These are phyloP conservation scores for Paramisgurnus dabryanus DNA, from an alignment of 2,113 vertebrate genomes.

Conservation along the genomic window DNA sequence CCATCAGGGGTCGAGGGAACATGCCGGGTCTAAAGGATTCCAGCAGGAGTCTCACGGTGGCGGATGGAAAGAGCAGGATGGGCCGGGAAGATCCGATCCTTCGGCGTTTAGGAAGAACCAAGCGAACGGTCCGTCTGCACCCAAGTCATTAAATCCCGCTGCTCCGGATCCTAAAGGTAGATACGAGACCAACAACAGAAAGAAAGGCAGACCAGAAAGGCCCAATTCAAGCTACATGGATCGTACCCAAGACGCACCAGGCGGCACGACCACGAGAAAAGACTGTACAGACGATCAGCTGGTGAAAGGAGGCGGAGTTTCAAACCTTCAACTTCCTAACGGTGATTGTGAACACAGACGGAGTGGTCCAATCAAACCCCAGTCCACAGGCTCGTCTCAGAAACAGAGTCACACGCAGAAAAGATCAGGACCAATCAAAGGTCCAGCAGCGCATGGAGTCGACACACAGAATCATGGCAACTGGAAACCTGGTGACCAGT, in stretches of 20 bases:
- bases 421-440: slow-evolving; percentile 85
- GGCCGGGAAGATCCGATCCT: slow-evolving; percentile 51
- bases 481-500: slow-evolving; percentile 95
- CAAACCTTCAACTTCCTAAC: slow-evolving; percentile 79
- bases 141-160: slow-evolving; percentile 71
- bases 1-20: slow-evolving; percentile 55
- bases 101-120: slow-evolving; percentile 74
- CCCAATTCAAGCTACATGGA: slow-evolving; percentile 79
- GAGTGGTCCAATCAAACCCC: slow-evolving; percentile 87
- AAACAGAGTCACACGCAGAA: slow-evolving; percentile 80
- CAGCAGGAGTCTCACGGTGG: slow-evolving; percentile 57
- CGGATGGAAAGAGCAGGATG: slow-evolving; percentile 43
- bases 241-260: slow-evolving; percentile 75
- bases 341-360: slow-evolving; percentile 85
- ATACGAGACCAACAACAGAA: slow-evolving; percentile 78
- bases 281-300: slow-evolving; percentile 73
- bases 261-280: slow-evolving; percentile 74
- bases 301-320: slow-evolving; percentile 53
- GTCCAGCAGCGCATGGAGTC: slow-evolving; percentile 72
- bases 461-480: slow-evolving; percentile 59
- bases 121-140: slow-evolving; percentile 72
- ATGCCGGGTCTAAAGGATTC: not conserved
- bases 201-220: slow-evolving; percentile 81
- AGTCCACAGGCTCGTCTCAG: slow-evolving; percentile 61
- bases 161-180: slow-evolving; percentile 73